These are phyloP conservation scores for Harpalus rufipes DNA, from an alignment of 2,888 invertebrate species.

Conservation along the genomic window DNA sequence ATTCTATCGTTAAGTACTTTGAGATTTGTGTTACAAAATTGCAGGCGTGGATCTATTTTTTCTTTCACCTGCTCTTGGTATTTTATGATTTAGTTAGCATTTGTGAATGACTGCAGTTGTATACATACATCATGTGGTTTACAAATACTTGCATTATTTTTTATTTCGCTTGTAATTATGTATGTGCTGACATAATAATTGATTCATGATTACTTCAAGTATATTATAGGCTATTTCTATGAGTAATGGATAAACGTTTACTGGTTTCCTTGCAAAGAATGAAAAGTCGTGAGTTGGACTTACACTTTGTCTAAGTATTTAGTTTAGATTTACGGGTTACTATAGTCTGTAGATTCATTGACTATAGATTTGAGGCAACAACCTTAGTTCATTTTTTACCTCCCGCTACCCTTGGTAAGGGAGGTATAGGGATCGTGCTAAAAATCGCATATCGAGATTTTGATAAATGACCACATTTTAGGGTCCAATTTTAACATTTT, in stretches of 20 bases:
- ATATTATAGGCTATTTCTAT: not conserved
- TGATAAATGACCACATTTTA: too few relatives aligned
- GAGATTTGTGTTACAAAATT: constrained; percentile 56
- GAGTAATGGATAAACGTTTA: not conserved
- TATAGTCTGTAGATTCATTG: too few relatives aligned
- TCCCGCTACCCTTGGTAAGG: too few relatives aligned
- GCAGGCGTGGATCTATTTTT: constrained; percentile 28
- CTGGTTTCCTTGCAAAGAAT: not conserved
- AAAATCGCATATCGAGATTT: too few relatives aligned
- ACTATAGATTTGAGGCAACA: too few relatives aligned
- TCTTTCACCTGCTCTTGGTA: constrained; percentile 8
- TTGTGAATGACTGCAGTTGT: not conserved
- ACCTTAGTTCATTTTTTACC: too few relatives aligned
- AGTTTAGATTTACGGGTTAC: too few relatives aligned
- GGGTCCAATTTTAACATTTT: too few relatives aligned
- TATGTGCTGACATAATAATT: not conserved
- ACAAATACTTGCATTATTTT: not conserved
- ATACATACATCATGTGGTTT: not conserved
- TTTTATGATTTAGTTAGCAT: constrained; percentile 9
- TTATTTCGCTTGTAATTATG: not conserved
- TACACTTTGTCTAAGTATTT: too few relatives aligned
- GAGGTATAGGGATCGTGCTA: too few relatives aligned
- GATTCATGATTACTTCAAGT: not conserved
- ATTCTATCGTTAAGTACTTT: constrained; percentile 8
- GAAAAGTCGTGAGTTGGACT: too few relatives aligned